phyloP scores from a whole-genome alignment of 2,113 vertebrate genomes.

The Anser cygnoides region DNA sequence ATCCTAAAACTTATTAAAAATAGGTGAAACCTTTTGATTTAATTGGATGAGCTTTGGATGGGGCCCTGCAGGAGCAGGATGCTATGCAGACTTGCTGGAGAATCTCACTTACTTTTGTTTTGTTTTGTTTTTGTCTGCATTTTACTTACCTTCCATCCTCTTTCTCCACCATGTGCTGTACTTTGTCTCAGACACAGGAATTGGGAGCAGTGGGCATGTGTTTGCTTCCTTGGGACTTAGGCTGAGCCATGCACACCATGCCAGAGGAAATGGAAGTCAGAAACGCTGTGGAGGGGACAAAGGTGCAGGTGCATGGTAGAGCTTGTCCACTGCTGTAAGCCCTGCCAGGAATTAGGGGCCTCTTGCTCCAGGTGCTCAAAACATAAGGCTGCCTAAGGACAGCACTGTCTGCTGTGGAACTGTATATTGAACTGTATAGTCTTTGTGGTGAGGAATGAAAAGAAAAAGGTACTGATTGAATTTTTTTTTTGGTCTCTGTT shows the following conservation, averaged over 20 bases:
- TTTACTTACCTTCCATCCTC: not conserved
- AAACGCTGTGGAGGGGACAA: not conserved
- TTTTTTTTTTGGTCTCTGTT: not conserved
- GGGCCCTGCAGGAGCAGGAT: not conserved
- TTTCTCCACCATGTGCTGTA: not conserved
- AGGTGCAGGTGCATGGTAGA: not conserved
- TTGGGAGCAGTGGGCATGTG: accelerated
- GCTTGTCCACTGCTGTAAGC: not conserved
- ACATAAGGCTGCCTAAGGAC: not conserved
- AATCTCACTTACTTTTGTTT: not conserved
- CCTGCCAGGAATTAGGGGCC: not conserved
- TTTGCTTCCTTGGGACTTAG: not conserved
- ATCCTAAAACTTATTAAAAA: not conserved
- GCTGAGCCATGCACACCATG: not conserved
- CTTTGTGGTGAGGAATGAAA: not conserved
- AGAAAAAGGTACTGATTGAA: not conserved
- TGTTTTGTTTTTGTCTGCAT: not conserved
- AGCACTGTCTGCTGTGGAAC: not conserved
- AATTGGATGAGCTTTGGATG: not conserved
- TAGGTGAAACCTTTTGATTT: not conserved
- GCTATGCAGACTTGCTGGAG: not conserved
- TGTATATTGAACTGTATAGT: not conserved
- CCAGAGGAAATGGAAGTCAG: not conserved
- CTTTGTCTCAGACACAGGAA: not conserved
- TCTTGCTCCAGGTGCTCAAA: not conserved